A percentile compares a stretch with the other conserved stretches of the same genome.
These are phyloP conservation scores for Aphrophora alni DNA, from an alignment of 2,888 invertebrate species.

Conservation along the genomic window DNA sequence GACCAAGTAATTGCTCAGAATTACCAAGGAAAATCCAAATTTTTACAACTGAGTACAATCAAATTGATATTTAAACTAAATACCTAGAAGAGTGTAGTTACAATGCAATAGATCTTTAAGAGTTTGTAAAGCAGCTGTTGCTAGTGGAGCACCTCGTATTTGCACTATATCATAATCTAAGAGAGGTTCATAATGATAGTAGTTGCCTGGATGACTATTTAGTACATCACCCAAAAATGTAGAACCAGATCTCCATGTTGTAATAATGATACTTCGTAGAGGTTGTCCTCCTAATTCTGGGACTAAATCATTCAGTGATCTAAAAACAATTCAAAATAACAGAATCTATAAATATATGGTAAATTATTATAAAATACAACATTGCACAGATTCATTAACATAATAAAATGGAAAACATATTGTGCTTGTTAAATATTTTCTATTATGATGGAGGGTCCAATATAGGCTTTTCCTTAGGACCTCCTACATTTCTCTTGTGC, in stretches of 20 bases:
- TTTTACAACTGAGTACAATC: no score
- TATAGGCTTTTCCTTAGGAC: no score
- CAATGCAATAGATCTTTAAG: constrained; percentile 77
- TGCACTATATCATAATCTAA: constrained; percentile 82
- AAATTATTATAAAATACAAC: no score
- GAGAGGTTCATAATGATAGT: constrained; percentile 89
- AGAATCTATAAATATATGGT: no score
- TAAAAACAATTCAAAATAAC: constrained; percentile 45
- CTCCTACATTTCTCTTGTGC: no score
- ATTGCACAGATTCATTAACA: no score
- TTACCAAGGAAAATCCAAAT: no score
- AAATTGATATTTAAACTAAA: constrained; percentile 34
- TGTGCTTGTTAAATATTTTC: no score
- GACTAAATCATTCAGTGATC: constrained; percentile 70
- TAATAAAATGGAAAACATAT: background rate
- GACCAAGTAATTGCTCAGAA: no score
- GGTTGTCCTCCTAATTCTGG: constrained; percentile 75
- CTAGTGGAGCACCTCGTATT: constrained; percentile 75
- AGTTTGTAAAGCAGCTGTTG: constrained; percentile 70
- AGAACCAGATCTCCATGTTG: constrained; percentile 92
- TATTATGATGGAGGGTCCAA: no score
- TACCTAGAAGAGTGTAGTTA: constrained; percentile 73
- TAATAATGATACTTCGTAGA: constrained; percentile 76
- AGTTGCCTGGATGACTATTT: constrained; percentile 84
- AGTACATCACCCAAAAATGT: constrained; percentile 88